Evolutionary conservation across 2,797 vertebrate genomes (phyloP), one percentile per base, ranked within the genome.

Genomic region (Borostomias antarcticus): DNA sequence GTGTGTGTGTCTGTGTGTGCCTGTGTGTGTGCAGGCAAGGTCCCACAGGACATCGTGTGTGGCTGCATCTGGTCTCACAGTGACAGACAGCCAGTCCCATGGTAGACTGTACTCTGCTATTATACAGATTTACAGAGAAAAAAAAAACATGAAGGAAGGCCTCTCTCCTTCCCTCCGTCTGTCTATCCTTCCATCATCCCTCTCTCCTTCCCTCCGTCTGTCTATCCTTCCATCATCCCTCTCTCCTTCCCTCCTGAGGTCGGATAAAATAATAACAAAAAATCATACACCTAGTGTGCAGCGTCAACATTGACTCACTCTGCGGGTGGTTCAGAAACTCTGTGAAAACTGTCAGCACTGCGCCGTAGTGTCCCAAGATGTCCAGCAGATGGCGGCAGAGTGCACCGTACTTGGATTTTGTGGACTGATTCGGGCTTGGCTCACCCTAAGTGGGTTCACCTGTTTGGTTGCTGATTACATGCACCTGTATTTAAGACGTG

Each of bases 241-340:
- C 13, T 51, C 40, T 51, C 2, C 62, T 66, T 29, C 35, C 37
- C 62, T 59, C 35, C 50, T 35, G 43, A 66, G 65, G 66, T 79
- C 66, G 70, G 56, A 57, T 67, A 50, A 48, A 50, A 48, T 30
- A 48, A 47, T 30, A 61, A n/a, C 35, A 30, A 15, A 62, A 58
- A 77, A 80, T 64, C 50, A 53, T 4, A 57, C 37, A 63, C 43
- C 59, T 43, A 51, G 59, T 66, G 69, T 68, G 62, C 58, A 72
- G 63, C 60, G 71, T 71, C 80, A 76, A 64, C 60, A 56, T 58
- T 69, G 77, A 76, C 70, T 77, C 71, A 76, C 74, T 83, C 62
- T 65, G 66, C 74, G 75, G 76, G 72, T 52, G 69, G 78, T 77
- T 78, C 74, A 79, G 82, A 82, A 83, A 62, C 56, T 56, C 71